Conservation (phyloP, 2,797 vertebrate species). For the Eurystomus glaucurus region DNA sequence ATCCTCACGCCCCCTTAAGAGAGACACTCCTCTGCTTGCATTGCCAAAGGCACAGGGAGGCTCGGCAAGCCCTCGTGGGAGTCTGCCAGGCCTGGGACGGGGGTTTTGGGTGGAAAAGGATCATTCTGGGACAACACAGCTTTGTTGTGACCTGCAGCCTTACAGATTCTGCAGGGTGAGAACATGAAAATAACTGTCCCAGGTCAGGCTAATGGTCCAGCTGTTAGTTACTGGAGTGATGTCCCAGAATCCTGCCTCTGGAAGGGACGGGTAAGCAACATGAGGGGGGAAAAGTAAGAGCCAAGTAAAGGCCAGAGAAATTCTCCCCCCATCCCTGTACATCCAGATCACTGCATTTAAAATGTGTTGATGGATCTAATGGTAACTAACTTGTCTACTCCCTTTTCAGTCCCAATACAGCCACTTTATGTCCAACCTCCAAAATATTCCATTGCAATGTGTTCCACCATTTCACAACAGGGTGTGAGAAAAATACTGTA, state of each 20-base stretch:
- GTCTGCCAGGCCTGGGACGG: background rate
- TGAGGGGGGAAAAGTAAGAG: background rate
- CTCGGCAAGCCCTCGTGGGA: background rate
- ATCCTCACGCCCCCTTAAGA: background rate
- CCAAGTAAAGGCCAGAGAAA: background rate
- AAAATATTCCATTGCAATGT: background rate
- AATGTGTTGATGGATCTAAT: background rate
- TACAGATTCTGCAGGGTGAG: background rate
- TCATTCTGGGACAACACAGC: background rate
- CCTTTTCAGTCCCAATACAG: background rate
- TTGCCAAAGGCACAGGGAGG: background rate
- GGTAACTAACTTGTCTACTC: background rate
- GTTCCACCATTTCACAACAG: background rate
- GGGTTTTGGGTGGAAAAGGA: background rate
- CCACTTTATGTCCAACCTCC: background rate
- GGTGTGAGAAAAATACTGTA: background rate
- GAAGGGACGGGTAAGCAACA: background rate
- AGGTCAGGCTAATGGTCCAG: background rate
- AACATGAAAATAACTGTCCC: background rate
- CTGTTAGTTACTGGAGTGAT: background rate
- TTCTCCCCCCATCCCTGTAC: background rate
- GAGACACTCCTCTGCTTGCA: background rate
- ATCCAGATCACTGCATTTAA: background rate
- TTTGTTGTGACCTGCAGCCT: background rate
- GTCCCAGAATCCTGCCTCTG: background rate